These are phyloP conservation scores for Mythimna ferrago DNA, from an alignment of 2,888 invertebrate genomes.

Conservation along the genomic window DNA sequence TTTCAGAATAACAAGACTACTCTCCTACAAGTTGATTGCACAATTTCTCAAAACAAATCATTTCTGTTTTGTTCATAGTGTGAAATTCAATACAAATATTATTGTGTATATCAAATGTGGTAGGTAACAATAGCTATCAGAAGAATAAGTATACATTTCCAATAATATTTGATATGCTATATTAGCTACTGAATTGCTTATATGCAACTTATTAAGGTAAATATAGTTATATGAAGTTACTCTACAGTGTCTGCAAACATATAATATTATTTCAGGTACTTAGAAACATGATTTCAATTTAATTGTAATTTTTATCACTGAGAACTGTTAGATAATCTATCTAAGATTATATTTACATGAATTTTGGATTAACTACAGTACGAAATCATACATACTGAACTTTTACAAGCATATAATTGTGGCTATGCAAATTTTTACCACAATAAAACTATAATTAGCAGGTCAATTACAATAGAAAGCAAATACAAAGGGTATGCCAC, in stretches of 20 bases:
- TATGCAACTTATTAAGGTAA: background rate
- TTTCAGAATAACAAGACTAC: background rate
- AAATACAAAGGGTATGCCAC: slow-evolving; percentile 45
- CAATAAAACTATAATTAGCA: slow-evolving; percentile 20
- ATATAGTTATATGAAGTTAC: too few relatives aligned
- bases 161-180: background rate
- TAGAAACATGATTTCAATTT: background rate
- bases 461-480: slow-evolving; percentile 40
- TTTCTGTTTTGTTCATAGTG: background rate
- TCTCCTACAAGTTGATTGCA: background rate
- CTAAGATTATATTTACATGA: slow-evolving; percentile 23
- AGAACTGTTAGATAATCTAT: slow-evolving; percentile 27
- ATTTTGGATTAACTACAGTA: slow-evolving; percentile 15
- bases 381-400: slow-evolving; percentile 2
- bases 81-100: background rate
- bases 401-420: background rate
- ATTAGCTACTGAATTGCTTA: background rate
- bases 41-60: background rate
- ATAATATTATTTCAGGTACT: too few relatives aligned
- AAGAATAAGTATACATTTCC: background rate
- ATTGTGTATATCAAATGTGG: slow-evolving; percentile 5
- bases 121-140: background rate
- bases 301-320: slow-evolving; percentile 20
- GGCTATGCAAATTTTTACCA: background rate
- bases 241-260: background rate